Percentiles rank a stretch among this genome's conserved stretches.
Evolutionary conservation across 2,797 vertebrate species (phyloP).

Genomic region (Calcarius lapponicus): DNA sequence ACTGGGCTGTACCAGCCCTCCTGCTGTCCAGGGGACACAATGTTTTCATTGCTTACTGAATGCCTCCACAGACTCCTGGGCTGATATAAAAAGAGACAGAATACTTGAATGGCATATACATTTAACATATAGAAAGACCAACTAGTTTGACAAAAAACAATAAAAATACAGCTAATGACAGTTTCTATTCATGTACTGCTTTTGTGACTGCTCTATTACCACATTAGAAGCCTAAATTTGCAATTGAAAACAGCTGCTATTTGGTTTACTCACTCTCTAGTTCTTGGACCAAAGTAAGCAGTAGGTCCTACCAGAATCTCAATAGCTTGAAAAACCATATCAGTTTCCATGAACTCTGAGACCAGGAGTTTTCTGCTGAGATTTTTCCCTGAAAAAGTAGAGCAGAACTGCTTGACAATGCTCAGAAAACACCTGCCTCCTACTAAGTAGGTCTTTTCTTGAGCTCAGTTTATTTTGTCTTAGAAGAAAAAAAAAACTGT

Average conservation of each 20-base stretch:
- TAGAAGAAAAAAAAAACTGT: background rate
- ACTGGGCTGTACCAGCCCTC: background rate
- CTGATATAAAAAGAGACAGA: background rate
- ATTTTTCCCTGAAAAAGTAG: background rate
- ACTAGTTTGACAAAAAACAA: background rate
- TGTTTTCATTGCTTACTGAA: background rate
- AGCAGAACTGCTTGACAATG: background rate
- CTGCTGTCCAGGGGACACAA: background rate
- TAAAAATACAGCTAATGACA: background rate
- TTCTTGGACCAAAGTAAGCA: constrained; percentile 24
- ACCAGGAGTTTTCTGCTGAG: background rate
- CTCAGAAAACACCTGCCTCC: background rate
- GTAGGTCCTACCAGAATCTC: constrained; percentile 8
- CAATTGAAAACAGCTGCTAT: constrained; percentile 50
- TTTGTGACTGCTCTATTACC: background rate
- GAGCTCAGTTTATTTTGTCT: background rate
- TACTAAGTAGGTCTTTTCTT: background rate
- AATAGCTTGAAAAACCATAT: constrained; percentile 17
- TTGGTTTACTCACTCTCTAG: constrained; percentile 5
- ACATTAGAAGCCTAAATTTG: constrained; percentile 13
- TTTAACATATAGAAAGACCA: background rate
- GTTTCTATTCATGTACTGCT: background rate
- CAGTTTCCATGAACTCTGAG: background rate
- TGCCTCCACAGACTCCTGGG: background rate
- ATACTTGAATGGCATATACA: background rate